These are phyloP conservation scores for Mesembrinibis cayennensis DNA, from an alignment of 2,113 vertebrate species.

Conservation along the genomic window DNA sequence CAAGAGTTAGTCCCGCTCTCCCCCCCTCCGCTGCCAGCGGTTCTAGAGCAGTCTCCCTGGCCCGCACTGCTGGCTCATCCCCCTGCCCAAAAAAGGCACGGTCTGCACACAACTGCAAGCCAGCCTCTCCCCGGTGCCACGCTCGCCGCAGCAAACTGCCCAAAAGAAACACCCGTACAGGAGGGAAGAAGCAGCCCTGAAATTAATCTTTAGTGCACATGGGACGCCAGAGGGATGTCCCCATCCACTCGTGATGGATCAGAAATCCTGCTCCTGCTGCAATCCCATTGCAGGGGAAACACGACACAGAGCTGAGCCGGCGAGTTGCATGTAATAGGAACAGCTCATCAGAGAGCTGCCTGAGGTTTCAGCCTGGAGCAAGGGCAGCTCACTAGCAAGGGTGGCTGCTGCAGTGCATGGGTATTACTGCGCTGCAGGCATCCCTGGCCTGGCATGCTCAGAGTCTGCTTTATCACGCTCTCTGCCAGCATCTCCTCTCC, in stretches of 20 bases:
- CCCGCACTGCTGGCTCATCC: background rate
- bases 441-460: background rate
- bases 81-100: background rate
- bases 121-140: background rate
- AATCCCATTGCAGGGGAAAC: background rate
- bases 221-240: background rate
- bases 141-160: background rate
- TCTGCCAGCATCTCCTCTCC: background rate
- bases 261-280: background rate
- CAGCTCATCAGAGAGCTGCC: background rate
- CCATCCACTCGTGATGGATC: accelerated
- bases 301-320: accelerated
- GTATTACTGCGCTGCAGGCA: background rate
- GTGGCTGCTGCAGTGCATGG: background rate
- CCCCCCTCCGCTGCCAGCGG: background rate
- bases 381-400: background rate
- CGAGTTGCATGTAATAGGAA: background rate
- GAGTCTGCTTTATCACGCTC: background rate
- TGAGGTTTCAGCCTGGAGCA: background rate
- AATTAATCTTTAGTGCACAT: accelerated
- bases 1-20: background rate
- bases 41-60: background rate
- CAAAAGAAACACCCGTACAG: accelerated
- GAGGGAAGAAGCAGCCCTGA: background rate
- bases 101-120: background rate